Base-by-base conservation (phyloP, 1,140 invertebrate species). In the Uloborus diversus region DNA sequence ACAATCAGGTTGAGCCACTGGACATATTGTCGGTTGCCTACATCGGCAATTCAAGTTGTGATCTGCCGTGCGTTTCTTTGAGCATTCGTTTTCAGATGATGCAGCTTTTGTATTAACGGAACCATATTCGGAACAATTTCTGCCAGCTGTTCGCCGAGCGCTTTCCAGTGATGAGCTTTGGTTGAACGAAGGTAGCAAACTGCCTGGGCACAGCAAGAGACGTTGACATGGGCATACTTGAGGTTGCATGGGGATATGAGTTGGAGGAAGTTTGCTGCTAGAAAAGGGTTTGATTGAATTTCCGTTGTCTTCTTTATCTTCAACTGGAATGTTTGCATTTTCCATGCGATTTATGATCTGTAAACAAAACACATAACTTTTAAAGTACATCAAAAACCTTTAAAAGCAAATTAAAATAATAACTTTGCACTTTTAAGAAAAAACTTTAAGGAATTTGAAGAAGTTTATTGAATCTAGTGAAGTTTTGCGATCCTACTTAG, bases 341-440 rank as follows among this genome's bases (percentile, higher is more conserved):
- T 79, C 76, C 27, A 79, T 61, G 33, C 64, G 57, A 27, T 79
- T 79, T 17, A 79, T 79, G 7, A 79, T 79, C 76, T 79, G 49
- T 1, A 76, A 69, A 59, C 27, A 59, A 14, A 28, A 59, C n/a
- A 3, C 42, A 47, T 47, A 47, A 47, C 13, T 47, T 47, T 47
- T 9, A 42, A 9, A 42, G 7, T 42, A 42, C 17, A 9, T 42
- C 37, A 17, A 7, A 42, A 11, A 49, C 20, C 47, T n/a, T n/a
- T n/a, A n/a, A n/a, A n/a, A n/a, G n/a, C n/a, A n/a, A n/a, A n/a
- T n/a, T n/a, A n/a, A n/a, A n/a, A n/a, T n/a, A n/a, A n/a, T n/a
- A n/a, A n/a, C n/a, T n/a, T n/a, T n/a, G n/a, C n/a, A n/a, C n/a
- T n/a, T n/a, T n/a, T n/a, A n/a, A n/a, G n/a, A n/a, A n/a, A n/a